Conservation (phyloP, 2,113 vertebrate genomes). For the Microcebus murinus region DNA sequence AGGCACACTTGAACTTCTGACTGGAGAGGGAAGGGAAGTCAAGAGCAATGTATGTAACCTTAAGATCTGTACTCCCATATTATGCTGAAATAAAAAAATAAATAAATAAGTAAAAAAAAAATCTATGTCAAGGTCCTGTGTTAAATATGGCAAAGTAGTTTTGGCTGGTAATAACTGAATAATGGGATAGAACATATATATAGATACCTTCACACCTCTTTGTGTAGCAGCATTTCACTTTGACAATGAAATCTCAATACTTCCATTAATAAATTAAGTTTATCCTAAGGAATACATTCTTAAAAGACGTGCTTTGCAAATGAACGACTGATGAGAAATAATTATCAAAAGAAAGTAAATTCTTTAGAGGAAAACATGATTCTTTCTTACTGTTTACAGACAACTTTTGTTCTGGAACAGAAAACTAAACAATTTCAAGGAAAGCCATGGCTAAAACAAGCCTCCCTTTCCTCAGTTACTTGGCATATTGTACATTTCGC, state of each 20-base stretch:
- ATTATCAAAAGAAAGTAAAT: not conserved
- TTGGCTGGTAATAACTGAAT: not conserved
- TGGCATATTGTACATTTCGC: not conserved
- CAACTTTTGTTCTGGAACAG: not conserved
- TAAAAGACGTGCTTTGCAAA: constrained; percentile 34
- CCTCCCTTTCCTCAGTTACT: not conserved
- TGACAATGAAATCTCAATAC: not conserved
- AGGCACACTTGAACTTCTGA: too few species aligned
- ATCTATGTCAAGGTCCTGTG: not conserved
- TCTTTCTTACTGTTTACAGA: not conserved
- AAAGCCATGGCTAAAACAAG: not conserved
- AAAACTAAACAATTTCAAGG: not conserved
- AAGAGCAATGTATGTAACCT: too few species aligned
- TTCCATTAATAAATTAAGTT: not conserved
- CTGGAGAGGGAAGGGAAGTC: too few species aligned
- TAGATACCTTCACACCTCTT: not conserved
- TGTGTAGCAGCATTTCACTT: not conserved
- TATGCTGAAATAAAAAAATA: too few species aligned
- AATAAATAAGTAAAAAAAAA: not conserved
- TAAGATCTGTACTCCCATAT: too few species aligned
- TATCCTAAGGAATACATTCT: not conserved
- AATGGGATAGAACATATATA: not conserved
- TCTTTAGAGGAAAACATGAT: not conserved
- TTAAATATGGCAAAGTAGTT: not conserved
- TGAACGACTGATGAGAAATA: not conserved